phyloP scores from a whole-genome alignment of 2,797 vertebrate species.

The Danio choprae region DNA sequence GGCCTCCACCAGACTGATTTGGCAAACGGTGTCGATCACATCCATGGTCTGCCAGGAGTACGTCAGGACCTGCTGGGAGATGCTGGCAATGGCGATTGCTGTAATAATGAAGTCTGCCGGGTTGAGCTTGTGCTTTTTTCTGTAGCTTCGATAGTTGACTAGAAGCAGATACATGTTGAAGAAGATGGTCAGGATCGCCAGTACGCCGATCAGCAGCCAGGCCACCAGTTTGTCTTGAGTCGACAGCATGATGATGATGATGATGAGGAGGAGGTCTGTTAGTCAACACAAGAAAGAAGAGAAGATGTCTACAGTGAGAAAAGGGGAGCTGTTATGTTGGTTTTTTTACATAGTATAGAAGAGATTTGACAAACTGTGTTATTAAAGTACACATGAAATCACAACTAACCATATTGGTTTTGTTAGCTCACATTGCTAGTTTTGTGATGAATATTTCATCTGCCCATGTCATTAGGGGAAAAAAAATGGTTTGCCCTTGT shows the following conservation, averaged over 20 bases:
- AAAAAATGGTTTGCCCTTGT: too few species aligned
- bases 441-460: too few species aligned
- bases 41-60: slow-evolving; percentile 79
- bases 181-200: slow-evolving; percentile 72
- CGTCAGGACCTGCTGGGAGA: slow-evolving; percentile 71
- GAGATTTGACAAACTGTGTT: too few species aligned
- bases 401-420: too few species aligned
- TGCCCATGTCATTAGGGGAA: too few species aligned
- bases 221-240: slow-evolving; percentile 55
- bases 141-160: slow-evolving; percentile 68
- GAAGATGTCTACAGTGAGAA: background rate
- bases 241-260: slow-evolving; percentile 46
- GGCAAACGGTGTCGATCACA: slow-evolving; percentile 68
- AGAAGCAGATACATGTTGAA: slow-evolving; percentile 77
- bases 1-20: slow-evolving; percentile 49
- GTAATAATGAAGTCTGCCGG: slow-evolving; percentile 76
- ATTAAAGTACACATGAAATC: too few species aligned
- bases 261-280: slow-evolving; percentile 1
- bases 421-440: too few species aligned
- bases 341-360: too few species aligned
- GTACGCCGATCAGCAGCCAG: slow-evolving; percentile 71
- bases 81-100: slow-evolving; percentile 67
- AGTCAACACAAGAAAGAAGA: background rate
- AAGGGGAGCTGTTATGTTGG: too few species aligned
- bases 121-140: slow-evolving; percentile 69